Base-by-base conservation (phyloP, 1,140 invertebrate species). In the Amphibalanus amphitrite region DNA sequence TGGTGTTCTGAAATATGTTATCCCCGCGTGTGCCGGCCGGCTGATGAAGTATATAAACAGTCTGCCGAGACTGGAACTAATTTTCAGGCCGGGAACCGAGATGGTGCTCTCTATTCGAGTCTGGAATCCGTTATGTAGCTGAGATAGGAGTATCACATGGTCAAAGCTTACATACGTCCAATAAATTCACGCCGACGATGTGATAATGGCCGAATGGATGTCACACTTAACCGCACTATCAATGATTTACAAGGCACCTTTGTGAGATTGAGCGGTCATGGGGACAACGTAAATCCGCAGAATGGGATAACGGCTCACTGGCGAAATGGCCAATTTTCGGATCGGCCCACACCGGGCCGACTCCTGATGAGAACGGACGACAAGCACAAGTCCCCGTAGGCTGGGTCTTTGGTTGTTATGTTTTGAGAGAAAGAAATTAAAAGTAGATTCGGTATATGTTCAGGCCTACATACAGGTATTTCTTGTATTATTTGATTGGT, bases 161-260 rank as follows among this genome's bases (percentile, higher is more conserved):
- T 6, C 13, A 59, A 59, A 59, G 47, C 47, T 59, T 59, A 23
- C 47, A 59, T 20, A 59, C 47, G 47, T 59, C 47, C 47, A 59
- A 59, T 59, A 59, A 59, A 59, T 59, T 59, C 20, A 59, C 20
- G 47, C 47, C 47, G 20, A 59, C 47, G 47, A 59, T 59, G 47
- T 59, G 47, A 59, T 59, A 59, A 59, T 59, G 20, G 47, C 20
- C 47, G 47, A 59, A 59, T 59, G 47, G 47, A 59, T 59, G 47
- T 59, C 47, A 59, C 47, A 59, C 47, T 59, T 59, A 59, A 23
- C 20, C 20, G 10, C 47, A 20, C 47, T 59, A 59, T 59, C 47
- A 59, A 59, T 59, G 47, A 59, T 59, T 59, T 59, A 59, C 47
- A 59, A 59, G 47, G 47, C 47, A 59, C 47, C 47, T 59, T 59